These are phyloP conservation scores for Muntiacus muntjak DNA, from an alignment of 2,113 vertebrate genomes.

Conservation along the genomic window DNA sequence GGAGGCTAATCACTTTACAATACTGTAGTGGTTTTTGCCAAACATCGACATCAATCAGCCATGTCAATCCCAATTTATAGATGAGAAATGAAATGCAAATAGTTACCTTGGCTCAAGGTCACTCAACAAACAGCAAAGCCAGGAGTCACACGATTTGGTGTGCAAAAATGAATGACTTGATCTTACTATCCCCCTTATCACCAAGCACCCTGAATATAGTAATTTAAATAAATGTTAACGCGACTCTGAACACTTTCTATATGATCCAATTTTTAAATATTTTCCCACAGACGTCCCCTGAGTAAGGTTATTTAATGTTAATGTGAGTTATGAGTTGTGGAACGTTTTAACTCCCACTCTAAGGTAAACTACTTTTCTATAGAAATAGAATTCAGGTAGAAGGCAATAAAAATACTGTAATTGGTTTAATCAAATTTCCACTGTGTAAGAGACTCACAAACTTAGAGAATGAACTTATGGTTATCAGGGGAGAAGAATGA, in stretches of 20 bases:
- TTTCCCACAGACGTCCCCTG: neutral
- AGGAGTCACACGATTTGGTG: neutral
- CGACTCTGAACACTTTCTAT: neutral
- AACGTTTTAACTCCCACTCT: neutral
- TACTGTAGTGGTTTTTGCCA: neutral
- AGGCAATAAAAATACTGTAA: neutral
- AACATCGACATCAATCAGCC: neutral
- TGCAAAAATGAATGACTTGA: neutral
- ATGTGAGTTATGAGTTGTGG: neutral
- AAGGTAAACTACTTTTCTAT: neutral
- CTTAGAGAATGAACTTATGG: neutral
- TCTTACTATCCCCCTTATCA: neutral
- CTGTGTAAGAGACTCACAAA: neutral
- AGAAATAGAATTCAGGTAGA: neutral
- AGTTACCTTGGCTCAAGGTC: neutral
- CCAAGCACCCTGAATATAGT: neutral
- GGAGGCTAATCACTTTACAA: neutral
- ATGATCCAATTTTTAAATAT: neutral
- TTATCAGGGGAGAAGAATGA: neutral
- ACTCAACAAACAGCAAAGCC: neutral
- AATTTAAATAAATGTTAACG: conserved; percentile 9
- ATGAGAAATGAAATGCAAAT: neutral
- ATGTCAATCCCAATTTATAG: neutral
- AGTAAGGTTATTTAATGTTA: neutral
- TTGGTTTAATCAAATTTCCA: neutral